These are phyloP conservation scores for Eidolon helvum DNA, from an alignment of 2,113 vertebrate species.

Conservation along the genomic window DNA sequence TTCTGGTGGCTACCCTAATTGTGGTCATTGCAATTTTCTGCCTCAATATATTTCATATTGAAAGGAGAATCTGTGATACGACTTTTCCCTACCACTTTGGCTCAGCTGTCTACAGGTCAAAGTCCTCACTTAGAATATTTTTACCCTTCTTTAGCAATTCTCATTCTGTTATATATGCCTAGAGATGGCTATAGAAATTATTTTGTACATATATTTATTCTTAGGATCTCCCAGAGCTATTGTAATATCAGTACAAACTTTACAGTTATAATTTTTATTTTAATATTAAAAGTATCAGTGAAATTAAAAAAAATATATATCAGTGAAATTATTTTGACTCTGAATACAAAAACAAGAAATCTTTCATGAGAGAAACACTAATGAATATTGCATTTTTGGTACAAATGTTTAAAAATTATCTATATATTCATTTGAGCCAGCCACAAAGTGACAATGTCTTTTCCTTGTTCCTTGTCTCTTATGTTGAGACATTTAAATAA, in stretches of 20 bases:
- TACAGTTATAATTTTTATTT: not conserved
- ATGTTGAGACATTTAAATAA: not conserved
- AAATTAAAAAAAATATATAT: not conserved
- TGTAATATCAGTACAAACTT: not conserved
- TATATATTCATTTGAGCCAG: not conserved
- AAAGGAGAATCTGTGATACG: not conserved
- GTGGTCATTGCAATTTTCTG: not conserved
- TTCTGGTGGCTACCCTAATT: not conserved
- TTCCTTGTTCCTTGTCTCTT: not conserved
- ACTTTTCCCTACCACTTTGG: not conserved
- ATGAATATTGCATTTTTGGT: not conserved
- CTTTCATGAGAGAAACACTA: not conserved
- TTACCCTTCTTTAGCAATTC: not conserved
- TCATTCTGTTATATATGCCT: not conserved
- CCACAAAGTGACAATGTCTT: not conserved
- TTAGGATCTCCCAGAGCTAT: not conserved
- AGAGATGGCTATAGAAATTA: not conserved
- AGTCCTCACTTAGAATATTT: not conserved
- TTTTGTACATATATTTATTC: not conserved
- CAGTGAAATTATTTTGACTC: not conserved
- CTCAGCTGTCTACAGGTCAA: not conserved
- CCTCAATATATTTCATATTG: not conserved
- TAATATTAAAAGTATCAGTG: conserved; percentile 5
- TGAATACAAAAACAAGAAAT: not conserved
- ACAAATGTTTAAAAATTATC: not conserved